Evolutionary conservation across 2,888 invertebrate species (phyloP), one percentile per base, ranked within the genome.

Genomic region (Taphrorychus bicolor): DNA sequence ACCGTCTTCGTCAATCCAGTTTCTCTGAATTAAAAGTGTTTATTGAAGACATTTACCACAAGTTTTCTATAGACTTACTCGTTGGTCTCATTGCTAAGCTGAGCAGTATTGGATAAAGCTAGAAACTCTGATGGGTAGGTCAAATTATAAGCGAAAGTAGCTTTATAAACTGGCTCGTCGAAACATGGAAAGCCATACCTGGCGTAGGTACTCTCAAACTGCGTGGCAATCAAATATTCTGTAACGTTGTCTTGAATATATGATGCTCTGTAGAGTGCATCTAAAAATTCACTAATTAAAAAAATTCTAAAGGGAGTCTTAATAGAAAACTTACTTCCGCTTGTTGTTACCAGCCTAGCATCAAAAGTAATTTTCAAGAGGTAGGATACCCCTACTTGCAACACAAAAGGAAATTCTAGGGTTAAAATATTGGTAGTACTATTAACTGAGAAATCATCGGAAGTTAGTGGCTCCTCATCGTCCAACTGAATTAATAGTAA

Each of bases 151-250:
- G 76, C 75, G 18, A 85, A 83, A 0, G 71, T 76, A 0, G 85
- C 79, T 5, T 80, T 75, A 66, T 80, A 82, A 0, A 79, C 77
- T 0, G 85, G 89, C 71, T 91, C 90, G 75, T 93, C 93, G 74
- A 93, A 92, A 74, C 91, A 89, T 18, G 93, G 93, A 79, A 93
- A 92, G 0, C 89, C 92, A 71, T 83, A 83, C 18, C 91, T 86
- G 0, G 90, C 90, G 65, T 88, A 82, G 1, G 88, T 86, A 0
- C 89, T 84, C 81, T 91, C 86, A 76, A 91, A 90, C 75, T 91
- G 90, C 0, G 91, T 91, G 0, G 89, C 84, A 0, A 87, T 89
- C 49, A 77, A 77, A 73, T 75, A 80, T 77, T 75, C 72, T 11
- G 52, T 71, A 11, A 72, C 65, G 0, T 72, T 75, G 5, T 76